Percentiles rank a stretch among this genome's conserved stretches.
phyloP scores from a whole-genome alignment of 2,888 invertebrate genomes.

The Ophonus ardosiacus region DNA sequence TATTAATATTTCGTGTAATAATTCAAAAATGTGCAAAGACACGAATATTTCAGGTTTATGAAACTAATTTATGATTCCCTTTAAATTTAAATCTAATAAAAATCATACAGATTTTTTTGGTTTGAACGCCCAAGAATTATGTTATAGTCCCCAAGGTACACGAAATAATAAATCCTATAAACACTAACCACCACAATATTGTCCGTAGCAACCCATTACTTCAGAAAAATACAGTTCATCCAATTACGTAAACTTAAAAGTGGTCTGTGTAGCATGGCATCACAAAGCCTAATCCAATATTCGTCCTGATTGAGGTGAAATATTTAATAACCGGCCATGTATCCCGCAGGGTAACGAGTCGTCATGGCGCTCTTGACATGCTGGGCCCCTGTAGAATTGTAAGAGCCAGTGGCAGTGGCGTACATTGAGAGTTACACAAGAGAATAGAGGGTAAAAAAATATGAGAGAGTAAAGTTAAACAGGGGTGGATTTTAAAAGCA shows the following conservation, averaged over 20 bases:
- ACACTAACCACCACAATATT: not conserved
- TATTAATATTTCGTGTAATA: no score
- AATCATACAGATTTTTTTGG: no score
- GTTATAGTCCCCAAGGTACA: no score
- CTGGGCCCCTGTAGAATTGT: slow-evolving; percentile 1
- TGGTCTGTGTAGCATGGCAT: not conserved
- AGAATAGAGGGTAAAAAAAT: not conserved
- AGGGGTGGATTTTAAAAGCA: not conserved
- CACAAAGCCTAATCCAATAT: slow-evolving; percentile 38
- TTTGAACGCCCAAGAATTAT: no score
- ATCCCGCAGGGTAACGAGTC: slow-evolving; percentile 14
- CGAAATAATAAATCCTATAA: not conserved
- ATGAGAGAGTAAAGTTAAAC: not conserved
- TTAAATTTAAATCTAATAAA: no score
- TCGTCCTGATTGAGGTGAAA: slow-evolving; percentile 22
- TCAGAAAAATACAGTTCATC: not conserved
- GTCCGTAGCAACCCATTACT: not conserved
- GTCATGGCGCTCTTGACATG: slow-evolving; percentile 35
- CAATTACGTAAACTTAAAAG: not conserved
- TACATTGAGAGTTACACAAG: not conserved
- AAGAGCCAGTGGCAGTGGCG: slow-evolving; percentile 22
- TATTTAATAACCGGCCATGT: slow-evolving; percentile 44
- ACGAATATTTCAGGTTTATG: no score
- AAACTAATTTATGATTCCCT: no score
- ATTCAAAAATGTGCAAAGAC: no score